A percentile compares a stretch with the other conserved stretches of the same genome.
phyloP scores from a whole-genome alignment of 2,797 vertebrate genomes.

The Kryptopterus vitreolus region DNA sequence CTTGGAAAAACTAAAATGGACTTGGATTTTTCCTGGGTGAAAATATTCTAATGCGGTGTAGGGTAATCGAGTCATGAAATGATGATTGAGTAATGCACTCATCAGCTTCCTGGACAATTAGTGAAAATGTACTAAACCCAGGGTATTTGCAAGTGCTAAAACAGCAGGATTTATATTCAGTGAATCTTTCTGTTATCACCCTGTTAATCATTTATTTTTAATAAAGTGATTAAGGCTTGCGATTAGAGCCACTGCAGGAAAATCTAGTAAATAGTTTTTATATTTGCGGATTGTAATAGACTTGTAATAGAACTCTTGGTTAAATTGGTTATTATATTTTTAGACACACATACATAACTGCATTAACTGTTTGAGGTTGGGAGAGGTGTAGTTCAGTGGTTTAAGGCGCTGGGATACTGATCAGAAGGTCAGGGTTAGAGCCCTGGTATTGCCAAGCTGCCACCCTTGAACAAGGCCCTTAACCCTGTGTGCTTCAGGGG shows the following conservation, averaged over 20 bases:
- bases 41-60: background rate
- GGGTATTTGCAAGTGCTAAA: background rate
- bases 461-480: no score
- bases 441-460: no score
- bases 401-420: no score
- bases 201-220: background rate
- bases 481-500: no score
- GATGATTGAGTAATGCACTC: slow-evolving; percentile 1
- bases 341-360: no score
- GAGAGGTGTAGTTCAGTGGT: no score
- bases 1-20: background rate
- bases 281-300: background rate
- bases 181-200: background rate
- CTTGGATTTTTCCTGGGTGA: background rate
- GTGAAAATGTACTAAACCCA: background rate
- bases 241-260: background rate
- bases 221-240: background rate
- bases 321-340: background rate
- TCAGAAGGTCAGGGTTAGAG: no score
- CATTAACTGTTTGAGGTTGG: no score
- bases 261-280: background rate
- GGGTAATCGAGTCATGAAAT: background rate
- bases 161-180: background rate
- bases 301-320: background rate
- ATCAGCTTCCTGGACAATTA: slow-evolving; percentile 18